phyloP scores from a whole-genome alignment of 2,888 invertebrate genomes.

The Drosophila ochracea region DNA sequence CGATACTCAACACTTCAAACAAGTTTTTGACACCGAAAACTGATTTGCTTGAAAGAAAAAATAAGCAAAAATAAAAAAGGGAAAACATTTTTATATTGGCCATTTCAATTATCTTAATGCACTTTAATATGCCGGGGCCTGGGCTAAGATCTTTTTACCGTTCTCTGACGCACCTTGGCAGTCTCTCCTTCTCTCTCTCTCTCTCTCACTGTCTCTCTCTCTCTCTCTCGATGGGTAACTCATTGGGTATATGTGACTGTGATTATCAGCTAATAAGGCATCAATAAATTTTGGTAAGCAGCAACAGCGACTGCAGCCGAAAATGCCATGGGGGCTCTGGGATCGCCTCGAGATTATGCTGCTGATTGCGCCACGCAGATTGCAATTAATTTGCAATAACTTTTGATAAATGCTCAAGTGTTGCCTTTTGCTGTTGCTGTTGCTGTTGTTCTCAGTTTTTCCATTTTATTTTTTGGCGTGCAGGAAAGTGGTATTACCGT shows the following conservation, averaged over 20 bases:
- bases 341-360: constrained; percentile 67
- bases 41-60: constrained; percentile 36
- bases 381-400: constrained; percentile 83
- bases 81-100: constrained; percentile 81
- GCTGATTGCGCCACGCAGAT: constrained; percentile 74
- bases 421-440: constrained; percentile 35
- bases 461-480: constrained; percentile 15
- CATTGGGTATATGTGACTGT: constrained; percentile 60
- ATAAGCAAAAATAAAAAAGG: constrained; percentile 44
- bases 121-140: constrained; percentile 74
- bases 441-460: constrained; percentile 19
- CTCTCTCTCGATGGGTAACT: not conserved
- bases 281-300: constrained; percentile 83
- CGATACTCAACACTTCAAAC: constrained; percentile 79
- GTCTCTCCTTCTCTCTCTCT: not conserved
- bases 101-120: constrained; percentile 84
- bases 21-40: constrained; percentile 75
- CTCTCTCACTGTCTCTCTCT: not conserved
- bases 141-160: constrained; percentile 69
- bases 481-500: constrained; percentile 60
- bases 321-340: constrained; percentile 63
- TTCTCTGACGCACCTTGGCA: constrained; percentile 60
- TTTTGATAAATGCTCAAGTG: constrained; percentile 79
- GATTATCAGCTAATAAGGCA: constrained; percentile 84
- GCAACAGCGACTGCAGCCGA: constrained; percentile 57